Evolutionary conservation across 2,797 vertebrate species (phyloP).

Genomic region (Dendrocincla fuliginosa): DNA sequence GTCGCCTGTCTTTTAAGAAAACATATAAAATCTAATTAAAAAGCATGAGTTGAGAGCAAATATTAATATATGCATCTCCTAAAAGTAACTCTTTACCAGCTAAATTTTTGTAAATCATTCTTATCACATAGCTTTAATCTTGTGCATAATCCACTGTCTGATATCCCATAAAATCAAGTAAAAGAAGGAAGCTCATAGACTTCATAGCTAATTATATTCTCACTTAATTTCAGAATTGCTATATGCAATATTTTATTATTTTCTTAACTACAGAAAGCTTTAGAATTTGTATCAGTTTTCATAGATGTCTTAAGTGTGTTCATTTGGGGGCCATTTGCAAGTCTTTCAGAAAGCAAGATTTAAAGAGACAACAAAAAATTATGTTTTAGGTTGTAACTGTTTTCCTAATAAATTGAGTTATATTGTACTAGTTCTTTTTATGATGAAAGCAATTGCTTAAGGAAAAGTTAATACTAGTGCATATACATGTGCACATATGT

Average conservation of each 20-base stretch:
- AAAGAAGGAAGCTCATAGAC: neutral
- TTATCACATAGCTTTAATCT: neutral
- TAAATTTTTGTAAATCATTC: neutral
- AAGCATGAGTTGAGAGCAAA: neutral
- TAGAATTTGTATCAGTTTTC: neutral
- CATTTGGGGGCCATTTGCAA: neutral
- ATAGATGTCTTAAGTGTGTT: neutral
- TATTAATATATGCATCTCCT: neutral
- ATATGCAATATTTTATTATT: neutral
- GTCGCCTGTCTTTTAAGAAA: neutral
- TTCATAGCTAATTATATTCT: neutral
- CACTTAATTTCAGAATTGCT: neutral
- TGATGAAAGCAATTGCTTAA: neutral
- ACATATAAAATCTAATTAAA: neutral
- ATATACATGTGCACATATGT: too few relatives aligned
- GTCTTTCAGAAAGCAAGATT: neutral
- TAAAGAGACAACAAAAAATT: neutral
- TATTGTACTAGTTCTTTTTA: neutral
- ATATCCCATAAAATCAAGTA: neutral
- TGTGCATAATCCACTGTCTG: neutral
- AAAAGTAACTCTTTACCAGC: neutral
- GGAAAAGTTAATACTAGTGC: neutral
- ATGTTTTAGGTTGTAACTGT: neutral
- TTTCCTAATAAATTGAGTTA: neutral
- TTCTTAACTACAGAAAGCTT: neutral